Conservation (phyloP, 2,888 invertebrate genomes). For the Rapana venosa region DNA sequence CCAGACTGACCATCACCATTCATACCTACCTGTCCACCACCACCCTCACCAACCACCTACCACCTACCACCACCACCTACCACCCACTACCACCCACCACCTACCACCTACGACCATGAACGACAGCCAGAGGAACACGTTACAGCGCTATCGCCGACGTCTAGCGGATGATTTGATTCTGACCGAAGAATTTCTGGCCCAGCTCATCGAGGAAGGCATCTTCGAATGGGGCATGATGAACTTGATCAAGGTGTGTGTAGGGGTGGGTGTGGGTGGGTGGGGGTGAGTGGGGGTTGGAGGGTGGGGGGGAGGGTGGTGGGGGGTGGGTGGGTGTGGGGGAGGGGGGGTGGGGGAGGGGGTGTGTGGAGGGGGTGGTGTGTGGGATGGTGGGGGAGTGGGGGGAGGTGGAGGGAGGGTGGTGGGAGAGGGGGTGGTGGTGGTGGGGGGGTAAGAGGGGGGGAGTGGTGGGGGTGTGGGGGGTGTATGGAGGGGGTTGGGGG, state of each 20-base stretch:
- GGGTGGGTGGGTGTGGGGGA: too few species aligned
- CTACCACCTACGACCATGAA: conserved; percentile 42
- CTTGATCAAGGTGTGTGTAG: conserved; percentile 37
- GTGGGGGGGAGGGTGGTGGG: too few species aligned
- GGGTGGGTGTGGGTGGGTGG: background rate
- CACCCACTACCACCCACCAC: background rate
- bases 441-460: too few species aligned
- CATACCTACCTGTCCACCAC: background rate
- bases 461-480: too few species aligned
- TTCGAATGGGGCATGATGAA: conserved; percentile 43
- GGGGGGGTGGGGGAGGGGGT: too few species aligned
- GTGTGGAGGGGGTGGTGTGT: too few species aligned
- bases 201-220: conserved; percentile 41
- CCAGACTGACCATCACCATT: background rate
- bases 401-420: too few species aligned
- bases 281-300: too few species aligned
- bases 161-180: conserved; percentile 48
- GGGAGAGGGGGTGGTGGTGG: too few species aligned
- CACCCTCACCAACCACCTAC: background rate
- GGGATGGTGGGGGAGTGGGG: too few species aligned
- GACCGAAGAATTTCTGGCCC: conserved; percentile 41
- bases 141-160: conserved; percentile 38
- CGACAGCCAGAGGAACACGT: conserved; percentile 25
- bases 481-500: too few species aligned
- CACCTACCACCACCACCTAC: background rate